These are phyloP conservation scores for Porites australiensis DNA, from an alignment of 64 coral and sea anemone genomes.

Conservation along the genomic window DNA sequence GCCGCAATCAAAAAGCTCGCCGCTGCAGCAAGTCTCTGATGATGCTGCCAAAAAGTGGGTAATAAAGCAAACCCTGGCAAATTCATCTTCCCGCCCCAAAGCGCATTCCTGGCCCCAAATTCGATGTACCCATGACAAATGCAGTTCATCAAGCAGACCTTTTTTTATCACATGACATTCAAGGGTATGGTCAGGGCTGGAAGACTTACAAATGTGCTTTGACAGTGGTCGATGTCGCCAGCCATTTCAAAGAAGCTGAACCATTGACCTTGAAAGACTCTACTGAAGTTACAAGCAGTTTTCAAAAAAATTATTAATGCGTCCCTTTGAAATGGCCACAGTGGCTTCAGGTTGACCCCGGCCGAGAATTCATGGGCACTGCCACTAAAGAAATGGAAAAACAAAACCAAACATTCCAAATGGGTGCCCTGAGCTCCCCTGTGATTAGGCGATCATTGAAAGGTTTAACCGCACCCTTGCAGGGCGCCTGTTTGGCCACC, in stretches of 20 bases:
- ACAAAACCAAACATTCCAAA: neutral
- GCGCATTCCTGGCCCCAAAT: slow-evolving; percentile 25
- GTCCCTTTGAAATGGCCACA: slow-evolving; percentile 30
- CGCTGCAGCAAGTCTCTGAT: slow-evolving; percentile 20
- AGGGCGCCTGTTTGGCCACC: slow-evolving; percentile 32
- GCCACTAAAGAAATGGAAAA: neutral
- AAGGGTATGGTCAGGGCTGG: too few relatives aligned
- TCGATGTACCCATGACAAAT: slow-evolving; percentile 6
- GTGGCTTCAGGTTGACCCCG: slow-evolving; percentile 23
- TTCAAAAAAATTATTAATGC: neutral
- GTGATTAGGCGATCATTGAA: slow-evolving; percentile 38
- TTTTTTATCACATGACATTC: too few relatives aligned
- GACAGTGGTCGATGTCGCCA: slow-evolving; percentile 13
- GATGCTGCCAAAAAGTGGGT: slow-evolving; percentile 11
- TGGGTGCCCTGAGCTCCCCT: slow-evolving; percentile 14
- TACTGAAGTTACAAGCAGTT: neutral
- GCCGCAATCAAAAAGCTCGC: slow-evolving; percentile 59
- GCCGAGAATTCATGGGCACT: neutral
- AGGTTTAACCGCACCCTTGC: neutral
- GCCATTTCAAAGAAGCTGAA: slow-evolving; percentile 18
- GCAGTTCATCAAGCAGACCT: too few relatives aligned
- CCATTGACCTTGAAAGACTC: slow-evolving; percentile 13
- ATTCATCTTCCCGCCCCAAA: neutral
- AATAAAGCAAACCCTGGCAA: slow-evolving; percentile 26
- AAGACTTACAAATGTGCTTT: slow-evolving; percentile 7